A percentile compares a stretch with the other conserved stretches of the same genome.
These are phyloP conservation scores for human DNA, from an alignment of 2,113 vertebrate genomes.

Conservation along the genomic window GRCh38 chr2:197961501-197962000, in stretches of 20 bases:
- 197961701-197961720: conserved; percentile 37
- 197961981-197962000: conserved; percentile 1
- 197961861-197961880: conserved; percentile 22
- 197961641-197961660: conserved; percentile 50
- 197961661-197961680: conserved; percentile 38
- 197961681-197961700: conserved; percentile 32
- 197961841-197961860: conserved; percentile 5
- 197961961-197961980: conserved; percentile 42
- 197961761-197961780: conserved; percentile 15
- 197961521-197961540: conserved; percentile 45
- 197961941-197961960: conserved; percentile 37
- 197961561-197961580: conserved; percentile 47
- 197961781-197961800: not conserved
- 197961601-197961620: conserved; percentile 43
- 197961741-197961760: conserved; percentile 46
- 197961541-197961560: conserved; percentile 35
- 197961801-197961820: conserved; percentile 20
- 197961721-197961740: conserved; percentile 24
- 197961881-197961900: conserved; percentile 42
- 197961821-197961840: not conserved
- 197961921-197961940: not conserved
- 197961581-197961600: conserved; percentile 1
- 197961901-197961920: not conserved
- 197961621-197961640: conserved; percentile 2
- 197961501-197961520: conserved; percentile 46